Percentiles rank a stretch among this genome's conserved stretches.
phyloP scores from a whole-genome alignment of 2,888 invertebrate species.

The Biston stratarius region DNA sequence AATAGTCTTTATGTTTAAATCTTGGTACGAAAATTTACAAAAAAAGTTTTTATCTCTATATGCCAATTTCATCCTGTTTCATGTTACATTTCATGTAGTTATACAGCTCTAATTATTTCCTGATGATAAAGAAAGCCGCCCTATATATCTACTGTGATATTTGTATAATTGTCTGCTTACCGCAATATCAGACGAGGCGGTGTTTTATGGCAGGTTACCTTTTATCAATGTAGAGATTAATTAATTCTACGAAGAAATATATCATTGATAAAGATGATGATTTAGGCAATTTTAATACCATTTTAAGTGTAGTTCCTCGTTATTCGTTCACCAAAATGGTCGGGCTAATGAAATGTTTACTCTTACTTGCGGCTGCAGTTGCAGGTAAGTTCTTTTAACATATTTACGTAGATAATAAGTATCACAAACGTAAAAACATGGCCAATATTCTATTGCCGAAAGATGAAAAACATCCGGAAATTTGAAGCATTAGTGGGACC shows the following conservation, averaged over 20 bases:
- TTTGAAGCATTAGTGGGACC: background rate
- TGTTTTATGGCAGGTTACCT: constrained; percentile 52
- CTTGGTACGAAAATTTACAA: too few relatives aligned
- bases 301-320: constrained; percentile 30
- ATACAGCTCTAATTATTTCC: too few relatives aligned
- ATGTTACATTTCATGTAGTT: too few relatives aligned
- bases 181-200: constrained; percentile 36
- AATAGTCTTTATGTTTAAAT: too few relatives aligned
- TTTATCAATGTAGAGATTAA: constrained; percentile 48
- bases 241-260: constrained; percentile 35
- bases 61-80: too few relatives aligned
- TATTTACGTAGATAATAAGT: background rate
- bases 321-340: constrained; percentile 60
- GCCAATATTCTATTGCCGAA: background rate
- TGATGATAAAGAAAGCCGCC: too few relatives aligned
- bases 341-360: constrained; percentile 59
- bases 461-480: background rate
- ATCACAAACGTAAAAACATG: too few relatives aligned
- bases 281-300: constrained; percentile 33
- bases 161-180: background rate
- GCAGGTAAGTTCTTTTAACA: constrained; percentile 61
- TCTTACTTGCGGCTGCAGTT: constrained; percentile 64
- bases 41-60: too few relatives aligned
- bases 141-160: too few relatives aligned
- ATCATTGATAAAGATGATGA: constrained; percentile 53